These are phyloP conservation scores for Peromyscus eremicus DNA, from an alignment of 2,797 vertebrate genomes.

Conservation along the genomic window DNA sequence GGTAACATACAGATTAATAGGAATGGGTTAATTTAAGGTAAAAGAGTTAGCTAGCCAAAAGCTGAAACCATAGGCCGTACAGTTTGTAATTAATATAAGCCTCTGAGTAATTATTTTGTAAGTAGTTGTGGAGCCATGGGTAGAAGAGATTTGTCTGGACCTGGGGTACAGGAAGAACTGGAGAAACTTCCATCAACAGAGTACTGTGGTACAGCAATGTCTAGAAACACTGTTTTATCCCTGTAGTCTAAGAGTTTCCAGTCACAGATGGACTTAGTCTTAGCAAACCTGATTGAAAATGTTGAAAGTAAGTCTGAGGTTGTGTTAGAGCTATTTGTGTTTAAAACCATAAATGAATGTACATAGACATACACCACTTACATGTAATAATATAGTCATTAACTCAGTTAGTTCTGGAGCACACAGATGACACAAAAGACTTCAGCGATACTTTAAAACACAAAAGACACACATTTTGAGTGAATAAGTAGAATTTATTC, in stretches of 20 bases:
- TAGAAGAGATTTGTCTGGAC: too few species aligned
- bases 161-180: too few species aligned
- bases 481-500: neutral
- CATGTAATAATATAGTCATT: neutral
- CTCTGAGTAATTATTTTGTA: too few species aligned
- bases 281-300: neutral
- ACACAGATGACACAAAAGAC: neutral
- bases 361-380: neutral
- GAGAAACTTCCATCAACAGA: too few species aligned
- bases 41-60: too few species aligned
- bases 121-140: too few species aligned
- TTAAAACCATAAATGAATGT: conserved; percentile 32
- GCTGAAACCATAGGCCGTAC: too few species aligned
- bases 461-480: neutral
- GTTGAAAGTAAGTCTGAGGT: neutral
- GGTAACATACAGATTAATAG: too few species aligned
- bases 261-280: neutral
- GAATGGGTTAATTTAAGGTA: too few species aligned
- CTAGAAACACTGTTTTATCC: neutral
- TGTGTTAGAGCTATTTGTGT: neutral
- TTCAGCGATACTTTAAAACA: neutral
- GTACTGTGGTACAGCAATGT: neutral
- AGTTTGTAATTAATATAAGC: too few species aligned
- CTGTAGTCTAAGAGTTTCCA: neutral
- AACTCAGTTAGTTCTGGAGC: neutral